Evolutionary conservation across 1,140 invertebrate genomes (phyloP).

Genomic region (Olivierus martensii): DNA sequence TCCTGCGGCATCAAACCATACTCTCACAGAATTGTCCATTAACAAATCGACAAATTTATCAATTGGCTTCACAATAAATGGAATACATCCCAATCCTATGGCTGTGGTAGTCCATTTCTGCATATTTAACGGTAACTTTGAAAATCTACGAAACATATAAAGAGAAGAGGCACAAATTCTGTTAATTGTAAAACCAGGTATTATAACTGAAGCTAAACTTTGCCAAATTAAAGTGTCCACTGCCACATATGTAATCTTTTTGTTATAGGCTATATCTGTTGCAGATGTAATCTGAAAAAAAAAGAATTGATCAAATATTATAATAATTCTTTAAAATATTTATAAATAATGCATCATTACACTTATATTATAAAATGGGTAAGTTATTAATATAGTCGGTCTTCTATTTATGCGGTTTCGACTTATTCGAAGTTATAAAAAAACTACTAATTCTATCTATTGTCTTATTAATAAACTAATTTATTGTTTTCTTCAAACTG

Average conservation of each 20-base stretch:
- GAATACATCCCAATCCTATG: slow-evolving; percentile 69
- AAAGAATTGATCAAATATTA: no score
- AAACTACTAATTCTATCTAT: no score
- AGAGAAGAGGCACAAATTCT: slow-evolving; percentile 52
- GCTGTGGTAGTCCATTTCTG: slow-evolving; percentile 54
- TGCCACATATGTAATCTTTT: slow-evolving; percentile 25
- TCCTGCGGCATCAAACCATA: slow-evolving; percentile 17
- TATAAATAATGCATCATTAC: no score
- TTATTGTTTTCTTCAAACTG: no score
- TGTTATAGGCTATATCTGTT: slow-evolving; percentile 4
- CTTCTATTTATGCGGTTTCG: no score
- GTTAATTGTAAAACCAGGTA: slow-evolving; percentile 89
- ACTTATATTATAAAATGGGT: no score
- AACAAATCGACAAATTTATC: slow-evolving; percentile 58
- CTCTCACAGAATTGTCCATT: slow-evolving; percentile 54
- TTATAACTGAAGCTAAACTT: slow-evolving; percentile 73
- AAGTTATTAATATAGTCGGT: no score
- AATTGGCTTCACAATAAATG: slow-evolving; percentile 85
- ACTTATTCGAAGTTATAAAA: no score
- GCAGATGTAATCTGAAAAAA: slow-evolving; percentile 22
- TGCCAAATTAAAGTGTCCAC: slow-evolving; percentile 85
- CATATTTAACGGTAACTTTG: slow-evolving; percentile 33
- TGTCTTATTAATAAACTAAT: no score
- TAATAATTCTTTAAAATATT: no score
- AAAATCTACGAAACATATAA: slow-evolving; percentile 36